Conservation (phyloP, 1,140 invertebrate genomes). For the Popillia japonica region DNA sequence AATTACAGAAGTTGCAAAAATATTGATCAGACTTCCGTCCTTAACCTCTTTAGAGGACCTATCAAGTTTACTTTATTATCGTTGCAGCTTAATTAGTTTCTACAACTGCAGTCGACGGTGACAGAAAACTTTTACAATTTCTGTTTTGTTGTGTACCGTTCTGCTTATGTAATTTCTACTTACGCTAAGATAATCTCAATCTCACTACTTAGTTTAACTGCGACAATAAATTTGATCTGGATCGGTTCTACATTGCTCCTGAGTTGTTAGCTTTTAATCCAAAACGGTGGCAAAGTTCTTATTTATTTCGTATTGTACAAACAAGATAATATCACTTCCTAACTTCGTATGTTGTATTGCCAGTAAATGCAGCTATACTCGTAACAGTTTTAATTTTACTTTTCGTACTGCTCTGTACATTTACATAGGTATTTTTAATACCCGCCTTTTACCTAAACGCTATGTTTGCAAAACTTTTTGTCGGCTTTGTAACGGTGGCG, state of each 20-base stretch:
- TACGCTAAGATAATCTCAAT: not conserved
- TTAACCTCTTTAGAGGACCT: not conserved
- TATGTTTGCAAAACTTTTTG: conserved; percentile 16
- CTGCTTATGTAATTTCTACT: not conserved
- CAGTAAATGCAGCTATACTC: too few species aligned
- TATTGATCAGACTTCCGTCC: not conserved
- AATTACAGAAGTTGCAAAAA: not conserved
- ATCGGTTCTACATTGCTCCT: not conserved
- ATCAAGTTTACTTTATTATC: too few species aligned
- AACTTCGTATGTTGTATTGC: not conserved
- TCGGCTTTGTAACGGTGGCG: not conserved
- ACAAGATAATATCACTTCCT: not conserved
- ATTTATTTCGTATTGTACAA: not conserved
- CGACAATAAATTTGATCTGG: not conserved
- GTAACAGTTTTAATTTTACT: too few species aligned
- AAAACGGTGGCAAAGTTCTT: not conserved
- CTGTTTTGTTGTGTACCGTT: not conserved
- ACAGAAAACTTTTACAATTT: not conserved
- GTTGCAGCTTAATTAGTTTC: not conserved
- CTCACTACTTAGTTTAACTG: not conserved
- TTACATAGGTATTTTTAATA: conserved; percentile 20
- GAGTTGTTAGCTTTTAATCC: not conserved
- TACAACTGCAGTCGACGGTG: conserved; percentile 3
- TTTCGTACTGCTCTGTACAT: not conserved
- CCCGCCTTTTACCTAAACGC: not conserved